phyloP scores from a whole-genome alignment of 2,797 vertebrate species.

The Pseudomugil tenellus region DNA sequence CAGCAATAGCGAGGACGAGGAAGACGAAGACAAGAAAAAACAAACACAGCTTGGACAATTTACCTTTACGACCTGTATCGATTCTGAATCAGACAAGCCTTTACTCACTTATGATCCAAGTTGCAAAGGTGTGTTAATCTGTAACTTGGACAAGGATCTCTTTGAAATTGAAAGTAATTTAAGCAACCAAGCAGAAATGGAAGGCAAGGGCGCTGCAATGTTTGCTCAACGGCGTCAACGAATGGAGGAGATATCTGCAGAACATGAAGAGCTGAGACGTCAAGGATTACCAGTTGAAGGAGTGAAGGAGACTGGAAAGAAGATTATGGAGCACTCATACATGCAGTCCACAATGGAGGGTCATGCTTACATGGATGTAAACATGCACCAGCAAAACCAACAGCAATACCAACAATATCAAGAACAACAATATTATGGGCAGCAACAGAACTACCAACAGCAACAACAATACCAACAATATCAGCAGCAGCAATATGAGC shows the following conservation, averaged over 20 bases:
- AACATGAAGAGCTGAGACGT: constrained; percentile 89
- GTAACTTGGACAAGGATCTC: constrained; percentile 91
- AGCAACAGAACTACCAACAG: constrained; percentile 66
- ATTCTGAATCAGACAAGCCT: constrained; percentile 89
- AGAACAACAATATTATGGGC: constrained; percentile 77
- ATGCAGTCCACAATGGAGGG: constrained; percentile 78
- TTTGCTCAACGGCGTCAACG: constrained; percentile 92
- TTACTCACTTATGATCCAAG: constrained; percentile 83
- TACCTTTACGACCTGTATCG: constrained; percentile 84
- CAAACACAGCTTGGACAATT: constrained; percentile 84
- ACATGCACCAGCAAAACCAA: constrained; percentile 77
- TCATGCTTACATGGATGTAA: constrained; percentile 87
- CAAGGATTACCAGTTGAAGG: constrained; percentile 82
- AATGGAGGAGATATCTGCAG: constrained; percentile 94
- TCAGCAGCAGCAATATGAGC: constrained; percentile 73
- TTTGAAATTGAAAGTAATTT: constrained; percentile 89
- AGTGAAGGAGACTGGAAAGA: constrained; percentile 67
- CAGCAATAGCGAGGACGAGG: constrained; percentile 82
- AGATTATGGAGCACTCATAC: constrained; percentile 69
- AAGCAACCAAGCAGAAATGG: constrained; percentile 86
- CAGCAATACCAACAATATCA: constrained; percentile 77
- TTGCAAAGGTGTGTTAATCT: constrained; percentile 83
- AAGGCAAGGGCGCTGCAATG: constrained; percentile 97
- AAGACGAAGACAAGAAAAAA: constrained; percentile 70
- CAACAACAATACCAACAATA: constrained; percentile 68